Conservation (phyloP, 2,888 invertebrate species). For the Platycheirus albimanus region DNA sequence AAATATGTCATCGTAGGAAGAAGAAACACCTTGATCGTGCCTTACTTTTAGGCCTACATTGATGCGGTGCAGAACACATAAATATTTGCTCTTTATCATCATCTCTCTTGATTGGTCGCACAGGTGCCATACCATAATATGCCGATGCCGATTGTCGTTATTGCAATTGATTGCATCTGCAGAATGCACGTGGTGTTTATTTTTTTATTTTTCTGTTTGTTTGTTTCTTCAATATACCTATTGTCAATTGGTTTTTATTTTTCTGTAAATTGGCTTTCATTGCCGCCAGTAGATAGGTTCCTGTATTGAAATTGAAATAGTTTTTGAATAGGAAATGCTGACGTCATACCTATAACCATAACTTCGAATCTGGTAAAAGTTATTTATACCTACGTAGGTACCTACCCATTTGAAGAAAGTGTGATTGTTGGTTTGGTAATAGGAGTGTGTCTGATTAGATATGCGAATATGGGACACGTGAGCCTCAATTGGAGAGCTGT, state of each 20-base stretch:
- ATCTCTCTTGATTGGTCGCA: constrained; percentile 52
- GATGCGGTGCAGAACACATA: constrained; percentile 38
- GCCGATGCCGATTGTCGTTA: not conserved
- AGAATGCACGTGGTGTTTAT: constrained; percentile 36
- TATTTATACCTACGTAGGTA: too few species aligned
- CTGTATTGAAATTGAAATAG: too few species aligned
- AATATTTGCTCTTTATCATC: constrained; percentile 34
- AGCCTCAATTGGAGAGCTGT: too few species aligned
- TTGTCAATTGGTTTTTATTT: constrained; percentile 28
- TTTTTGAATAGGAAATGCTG: not conserved
- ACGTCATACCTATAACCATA: constrained; percentile 7
- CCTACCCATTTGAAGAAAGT: not conserved
- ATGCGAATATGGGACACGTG: constrained; percentile 13
- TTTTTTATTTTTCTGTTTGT: constrained; percentile 13
- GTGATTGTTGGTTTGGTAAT: not conserved
- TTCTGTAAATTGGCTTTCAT: constrained; percentile 44
- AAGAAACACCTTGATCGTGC: constrained; percentile 34
- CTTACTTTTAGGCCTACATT: constrained; percentile 40
- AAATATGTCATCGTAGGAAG: constrained; percentile 36
- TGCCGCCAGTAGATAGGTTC: not conserved
- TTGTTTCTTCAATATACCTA: constrained; percentile 1
- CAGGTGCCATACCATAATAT: constrained; percentile 37
- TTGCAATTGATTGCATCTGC: constrained; percentile 69
- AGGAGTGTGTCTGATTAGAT: constrained; percentile 4
- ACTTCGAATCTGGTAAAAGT: not conserved